phyloP scores from a whole-genome alignment of 1,140 invertebrate genomes.

The Polyergus mexicanus region DNA sequence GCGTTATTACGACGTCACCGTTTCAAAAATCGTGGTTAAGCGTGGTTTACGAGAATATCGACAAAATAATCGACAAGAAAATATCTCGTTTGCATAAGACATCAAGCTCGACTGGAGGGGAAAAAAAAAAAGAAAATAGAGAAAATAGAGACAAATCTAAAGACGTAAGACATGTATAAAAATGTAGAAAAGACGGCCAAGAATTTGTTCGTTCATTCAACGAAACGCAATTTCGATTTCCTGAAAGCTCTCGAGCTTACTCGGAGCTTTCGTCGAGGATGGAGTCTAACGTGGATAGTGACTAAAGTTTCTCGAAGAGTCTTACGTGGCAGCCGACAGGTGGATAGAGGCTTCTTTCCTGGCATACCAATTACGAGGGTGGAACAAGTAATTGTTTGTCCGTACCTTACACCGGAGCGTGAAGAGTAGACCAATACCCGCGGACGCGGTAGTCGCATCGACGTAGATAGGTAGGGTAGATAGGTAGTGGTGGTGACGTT shows the following conservation, averaged over 20 bases:
- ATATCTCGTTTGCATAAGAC: not conserved
- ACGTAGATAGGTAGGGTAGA: not conserved
- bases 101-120: not conserved
- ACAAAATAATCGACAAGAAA: not conserved
- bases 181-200: not conserved
- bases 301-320: constrained; percentile 76
- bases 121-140: not conserved
- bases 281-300: constrained; percentile 3
- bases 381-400: constrained; percentile 82
- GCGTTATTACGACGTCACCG: not conserved
- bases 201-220: constrained; percentile 57
- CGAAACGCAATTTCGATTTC: constrained; percentile 72
- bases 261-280: constrained; percentile 32
- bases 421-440: constrained; percentile 54
- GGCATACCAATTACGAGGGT: constrained; percentile 81
- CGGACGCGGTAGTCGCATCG: constrained; percentile 36
- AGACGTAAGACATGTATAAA: not conserved
- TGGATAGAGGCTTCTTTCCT: constrained; percentile 79
- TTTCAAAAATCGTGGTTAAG: not conserved
- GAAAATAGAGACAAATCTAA: constrained; percentile 32
- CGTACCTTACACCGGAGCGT: constrained; percentile 74
- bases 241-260: constrained; percentile 34
- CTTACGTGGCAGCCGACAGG: constrained; percentile 78
- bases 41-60: not conserved
- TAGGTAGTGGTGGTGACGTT: constrained; percentile 58